phyloP scores from a whole-genome alignment of 2,888 invertebrate species.

The Acronicta aceris region DNA sequence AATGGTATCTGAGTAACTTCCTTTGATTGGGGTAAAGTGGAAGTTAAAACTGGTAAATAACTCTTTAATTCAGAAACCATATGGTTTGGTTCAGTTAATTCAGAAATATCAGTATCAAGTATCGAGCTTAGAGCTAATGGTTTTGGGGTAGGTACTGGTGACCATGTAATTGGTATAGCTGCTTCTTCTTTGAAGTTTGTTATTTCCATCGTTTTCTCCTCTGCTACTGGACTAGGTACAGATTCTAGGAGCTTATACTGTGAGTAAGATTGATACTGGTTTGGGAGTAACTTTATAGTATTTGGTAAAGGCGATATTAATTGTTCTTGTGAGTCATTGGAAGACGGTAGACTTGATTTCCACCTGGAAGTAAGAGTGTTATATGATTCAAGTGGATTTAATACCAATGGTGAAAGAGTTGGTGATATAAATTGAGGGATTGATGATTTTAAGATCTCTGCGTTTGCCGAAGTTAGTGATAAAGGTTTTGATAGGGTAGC shows the following conservation, averaged over 20 bases:
- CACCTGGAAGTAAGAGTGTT: neutral
- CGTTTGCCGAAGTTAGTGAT: neutral
- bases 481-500: too few relatives aligned
- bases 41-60: neutral
- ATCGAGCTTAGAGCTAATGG: neutral
- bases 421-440: neutral
- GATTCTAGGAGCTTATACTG: neutral
- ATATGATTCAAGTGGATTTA: neutral
- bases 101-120: neutral
- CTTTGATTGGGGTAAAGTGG: neutral
- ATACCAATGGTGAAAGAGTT: neutral
- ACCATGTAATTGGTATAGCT: neutral
- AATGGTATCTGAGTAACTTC: neutral
- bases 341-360: neutral
- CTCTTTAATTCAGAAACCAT: neutral
- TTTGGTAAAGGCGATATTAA: neutral
- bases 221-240: neutral
- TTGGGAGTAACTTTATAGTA: neutral
- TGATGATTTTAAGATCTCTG: neutral
- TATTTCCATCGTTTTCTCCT: neutral
- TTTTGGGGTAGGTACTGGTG: neutral
- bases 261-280: neutral
- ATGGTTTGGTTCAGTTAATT: neutral
- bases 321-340: neutral
- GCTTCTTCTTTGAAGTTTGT: neutral